A percentile compares a stretch with the other conserved stretches of the same genome.
phyloP scores from a whole-genome alignment of 2,888 invertebrate species.

The Allolobophora icterica region DNA sequence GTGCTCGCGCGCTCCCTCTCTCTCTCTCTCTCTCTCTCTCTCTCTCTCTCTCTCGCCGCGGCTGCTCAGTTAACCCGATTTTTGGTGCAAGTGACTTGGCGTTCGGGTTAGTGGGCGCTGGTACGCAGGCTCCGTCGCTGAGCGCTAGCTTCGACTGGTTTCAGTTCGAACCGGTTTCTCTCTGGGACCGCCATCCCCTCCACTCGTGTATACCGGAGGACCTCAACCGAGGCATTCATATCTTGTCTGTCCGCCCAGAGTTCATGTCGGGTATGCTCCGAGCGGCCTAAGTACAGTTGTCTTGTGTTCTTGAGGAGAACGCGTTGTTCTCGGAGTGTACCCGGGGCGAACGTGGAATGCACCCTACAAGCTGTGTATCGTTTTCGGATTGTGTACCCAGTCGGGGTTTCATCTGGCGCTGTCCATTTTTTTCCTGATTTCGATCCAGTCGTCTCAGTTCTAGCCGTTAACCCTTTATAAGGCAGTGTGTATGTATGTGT shows the following conservation, averaged over 20 bases:
- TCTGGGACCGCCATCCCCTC: not conserved
- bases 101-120: not conserved
- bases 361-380: not conserved
- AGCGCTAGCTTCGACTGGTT: not conserved
- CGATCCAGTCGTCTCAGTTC: not conserved
- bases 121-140: not conserved
- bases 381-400: not conserved
- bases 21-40: no score
- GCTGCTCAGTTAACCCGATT: conserved; percentile 11
- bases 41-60: no score
- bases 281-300: not conserved
- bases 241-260: not conserved
- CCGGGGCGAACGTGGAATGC: not conserved
- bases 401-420: not conserved
- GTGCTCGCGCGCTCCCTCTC: not conserved
- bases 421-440: not conserved
- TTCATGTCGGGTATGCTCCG: not conserved
- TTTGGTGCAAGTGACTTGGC: conserved; percentile 1
- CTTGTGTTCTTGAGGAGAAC: not conserved
- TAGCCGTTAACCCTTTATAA: not conserved
- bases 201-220: not conserved
- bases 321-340: conserved; percentile 17
- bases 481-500: no score
- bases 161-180: not conserved
- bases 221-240: not conserved